Evolutionary conservation across 2,113 vertebrate species (phyloP).

Genomic region (Vidua chalybeata): DNA sequence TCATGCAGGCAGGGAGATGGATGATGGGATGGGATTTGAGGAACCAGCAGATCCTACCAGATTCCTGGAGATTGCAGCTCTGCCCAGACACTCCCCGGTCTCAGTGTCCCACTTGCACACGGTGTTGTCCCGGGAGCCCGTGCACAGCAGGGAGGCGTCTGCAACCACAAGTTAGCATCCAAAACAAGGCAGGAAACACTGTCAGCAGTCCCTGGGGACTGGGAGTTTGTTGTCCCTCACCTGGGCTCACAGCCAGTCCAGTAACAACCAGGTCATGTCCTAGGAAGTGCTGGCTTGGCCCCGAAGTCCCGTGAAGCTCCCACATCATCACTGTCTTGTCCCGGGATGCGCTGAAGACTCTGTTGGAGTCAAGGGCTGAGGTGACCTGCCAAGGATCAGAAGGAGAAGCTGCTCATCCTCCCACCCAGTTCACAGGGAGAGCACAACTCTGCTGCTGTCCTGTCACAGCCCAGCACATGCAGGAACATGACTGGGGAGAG

Average conservation of each 20-base stretch:
- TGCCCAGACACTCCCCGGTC: constrained; percentile 82
- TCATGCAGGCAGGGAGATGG: rapidly evolving
- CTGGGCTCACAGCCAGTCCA: constrained; percentile 88
- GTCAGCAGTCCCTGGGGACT: neutral
- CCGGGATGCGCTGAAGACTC: constrained; percentile 91
- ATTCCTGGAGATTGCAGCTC: constrained; percentile 87
- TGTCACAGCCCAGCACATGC: neutral
- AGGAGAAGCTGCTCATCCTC: neutral
- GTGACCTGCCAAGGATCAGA: constrained; percentile 73
- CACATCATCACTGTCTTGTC: constrained; percentile 91
- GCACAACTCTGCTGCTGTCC: neutral
- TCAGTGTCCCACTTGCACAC: constrained; percentile 92
- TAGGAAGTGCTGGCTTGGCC: constrained; percentile 82
- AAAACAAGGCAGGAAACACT: neutral
- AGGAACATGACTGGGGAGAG: neutral
- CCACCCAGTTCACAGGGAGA: neutral
- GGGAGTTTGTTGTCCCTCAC: constrained; percentile 46
- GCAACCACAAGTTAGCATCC: neutral
- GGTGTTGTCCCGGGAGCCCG: constrained; percentile 92
- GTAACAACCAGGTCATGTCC: constrained; percentile 93
- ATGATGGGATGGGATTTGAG: neutral
- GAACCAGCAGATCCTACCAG: constrained; percentile 74
- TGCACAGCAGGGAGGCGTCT: constrained; percentile 88
- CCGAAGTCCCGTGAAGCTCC: constrained; percentile 78
- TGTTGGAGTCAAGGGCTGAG: constrained; percentile 78